phyloP scores from a whole-genome alignment of 2,113 vertebrate genomes.

The Pristiophorus japonicus region DNA sequence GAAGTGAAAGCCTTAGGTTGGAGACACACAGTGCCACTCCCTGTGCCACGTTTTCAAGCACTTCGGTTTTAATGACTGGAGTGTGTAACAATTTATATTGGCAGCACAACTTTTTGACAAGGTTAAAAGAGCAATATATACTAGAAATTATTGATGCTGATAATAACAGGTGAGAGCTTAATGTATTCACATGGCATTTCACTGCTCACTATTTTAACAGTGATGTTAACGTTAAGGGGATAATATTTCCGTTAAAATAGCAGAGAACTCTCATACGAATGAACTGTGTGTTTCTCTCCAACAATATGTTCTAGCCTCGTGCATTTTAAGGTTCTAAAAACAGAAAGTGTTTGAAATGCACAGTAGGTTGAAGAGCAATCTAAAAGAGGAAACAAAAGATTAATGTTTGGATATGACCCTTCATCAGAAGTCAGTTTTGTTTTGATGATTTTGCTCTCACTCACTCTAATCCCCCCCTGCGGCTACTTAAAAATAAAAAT shows the following conservation, averaged over 20 bases:
- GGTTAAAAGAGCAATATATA: neutral
- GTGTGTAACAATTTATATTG: neutral
- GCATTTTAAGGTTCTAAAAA: neutral
- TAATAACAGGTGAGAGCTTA: neutral
- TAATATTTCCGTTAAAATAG: neutral
- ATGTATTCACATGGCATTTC: neutral
- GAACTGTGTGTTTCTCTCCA: neutral
- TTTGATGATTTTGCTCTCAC: neutral
- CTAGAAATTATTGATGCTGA: neutral
- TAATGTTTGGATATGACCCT: conserved; percentile 4
- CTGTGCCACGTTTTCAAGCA: neutral
- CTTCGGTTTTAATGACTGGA: neutral
- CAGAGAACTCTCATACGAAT: neutral
- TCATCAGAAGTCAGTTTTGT: neutral
- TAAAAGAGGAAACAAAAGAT: neutral
- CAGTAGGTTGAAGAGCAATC: neutral
- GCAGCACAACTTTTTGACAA: neutral
- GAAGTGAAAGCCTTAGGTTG: neutral
- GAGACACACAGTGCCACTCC: neutral
- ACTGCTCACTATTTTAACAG: neutral
- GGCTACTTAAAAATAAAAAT: neutral
- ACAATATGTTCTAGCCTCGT: neutral
- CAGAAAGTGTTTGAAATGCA: neutral
- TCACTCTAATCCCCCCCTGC: neutral
- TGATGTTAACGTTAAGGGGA: neutral